Conservation (phyloP, 2,797 vertebrate genomes). For the Iguana delicatissima region DNA sequence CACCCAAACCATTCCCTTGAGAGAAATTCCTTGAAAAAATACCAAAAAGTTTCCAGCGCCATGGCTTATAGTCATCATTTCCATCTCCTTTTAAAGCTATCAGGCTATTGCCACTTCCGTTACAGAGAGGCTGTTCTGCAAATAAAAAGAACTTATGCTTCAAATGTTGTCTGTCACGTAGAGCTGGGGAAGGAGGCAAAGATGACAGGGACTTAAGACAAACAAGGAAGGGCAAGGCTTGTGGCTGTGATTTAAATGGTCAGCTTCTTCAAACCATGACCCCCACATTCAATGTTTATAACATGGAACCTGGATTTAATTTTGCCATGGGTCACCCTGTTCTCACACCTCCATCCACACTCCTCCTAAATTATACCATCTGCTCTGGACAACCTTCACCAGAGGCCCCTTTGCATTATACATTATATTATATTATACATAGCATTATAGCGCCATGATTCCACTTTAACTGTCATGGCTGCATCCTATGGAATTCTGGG, state of each 20-base stretch:
- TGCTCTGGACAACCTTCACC: background rate
- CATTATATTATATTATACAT: too few species aligned
- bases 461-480: too few species aligned
- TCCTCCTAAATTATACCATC: background rate
- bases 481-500: too few species aligned
- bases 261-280: background rate
- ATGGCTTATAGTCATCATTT: background rate
- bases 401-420: background rate
- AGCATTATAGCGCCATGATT: too few species aligned
- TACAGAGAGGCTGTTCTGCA: background rate
- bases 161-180: background rate
- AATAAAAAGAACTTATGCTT: background rate
- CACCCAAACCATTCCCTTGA: conserved; percentile 14
- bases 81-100: conserved; percentile 40
- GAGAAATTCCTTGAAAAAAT: background rate
- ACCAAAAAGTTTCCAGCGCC: conserved; percentile 6
- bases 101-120: conserved; percentile 4
- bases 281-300: background rate
- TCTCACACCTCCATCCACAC: too few species aligned
- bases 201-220: background rate
- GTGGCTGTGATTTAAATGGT: background rate
- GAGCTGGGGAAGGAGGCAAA: background rate
- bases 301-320: background rate
- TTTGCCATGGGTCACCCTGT: too few species aligned
- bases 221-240: background rate